Evolutionary conservation across 2,113 vertebrate species (phyloP), one percentile per base, ranked within the genome.

Genomic region (Hoplias malabaricus): DNA sequence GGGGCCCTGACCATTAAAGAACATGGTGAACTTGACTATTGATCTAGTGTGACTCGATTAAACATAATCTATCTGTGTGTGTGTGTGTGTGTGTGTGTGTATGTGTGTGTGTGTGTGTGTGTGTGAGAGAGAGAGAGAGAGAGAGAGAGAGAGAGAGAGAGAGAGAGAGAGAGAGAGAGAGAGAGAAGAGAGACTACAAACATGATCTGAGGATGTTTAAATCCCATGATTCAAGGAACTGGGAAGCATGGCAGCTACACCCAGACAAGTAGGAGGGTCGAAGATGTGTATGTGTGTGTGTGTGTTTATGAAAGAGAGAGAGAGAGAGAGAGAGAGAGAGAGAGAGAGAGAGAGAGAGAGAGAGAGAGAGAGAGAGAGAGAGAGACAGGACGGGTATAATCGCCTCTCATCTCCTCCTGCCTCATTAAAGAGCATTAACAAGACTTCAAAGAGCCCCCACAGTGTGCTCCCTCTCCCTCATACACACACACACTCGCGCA

Each of bases 341-440:
- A n/a, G n/a, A n/a, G n/a, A n/a, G n/a, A n/a, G n/a, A n/a, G n/a
- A n/a, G n/a, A n/a, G n/a, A n/a, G n/a, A n/a, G n/a, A n/a, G n/a
- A n/a, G n/a, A n/a, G n/a, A n/a, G n/a, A n/a, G n/a, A n/a, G n/a
- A n/a, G n/a, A n/a, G n/a, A n/a, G n/a, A n/a, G n/a, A n/a, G n/a
- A n/a, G n/a, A n/a, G n/a, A n/a, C n/a, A n/a, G 66, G 80, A 75
- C 13, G 38, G 57, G 25, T 54, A 43, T 86, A 85, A 88, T 87
- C 84, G 80, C 53, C 78, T 77, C 80, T 75, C 83, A 82, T 83
- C 86, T 84, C 75, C 79, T 89, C 73, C 85, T 57, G 81, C 61
- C 83, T 88, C 82, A 87, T 88, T 87, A 85, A 73, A 84, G 50
- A 75, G 76, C 80, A 88, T 88, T 88, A 87, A 83, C 56, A 78